Evolutionary conservation across 2,113 vertebrate species (phyloP).

Genomic region (Lophotis ruficrista): DNA sequence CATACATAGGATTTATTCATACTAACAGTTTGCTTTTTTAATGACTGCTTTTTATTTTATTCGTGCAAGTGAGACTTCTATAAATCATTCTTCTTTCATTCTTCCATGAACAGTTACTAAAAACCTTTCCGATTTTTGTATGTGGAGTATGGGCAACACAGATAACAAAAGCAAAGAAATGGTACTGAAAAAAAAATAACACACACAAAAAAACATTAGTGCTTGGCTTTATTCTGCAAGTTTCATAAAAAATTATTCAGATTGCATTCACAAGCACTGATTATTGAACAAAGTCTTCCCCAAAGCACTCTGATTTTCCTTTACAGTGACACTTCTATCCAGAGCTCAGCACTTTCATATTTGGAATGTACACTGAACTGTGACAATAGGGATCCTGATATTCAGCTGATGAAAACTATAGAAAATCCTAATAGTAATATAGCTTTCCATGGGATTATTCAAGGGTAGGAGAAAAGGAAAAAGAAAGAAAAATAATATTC

Average conservation of each 20-base stretch:
- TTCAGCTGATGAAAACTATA: conserved; percentile 12
- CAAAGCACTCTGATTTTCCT: conserved; percentile 46
- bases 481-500: neutral
- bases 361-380: neutral
- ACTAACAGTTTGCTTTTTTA: neutral
- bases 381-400: conserved; percentile 22
- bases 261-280: conserved; percentile 17
- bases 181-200: too few relatives aligned
- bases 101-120: neutral
- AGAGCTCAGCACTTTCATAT: neutral
- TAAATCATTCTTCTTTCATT: neutral
- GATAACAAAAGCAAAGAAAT: neutral
- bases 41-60: neutral
- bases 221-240: neutral
- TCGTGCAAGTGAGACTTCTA: neutral
- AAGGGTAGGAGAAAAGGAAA: neutral
- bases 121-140: neutral
- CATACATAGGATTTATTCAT: neutral
- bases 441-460: neutral
- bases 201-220: neutral
- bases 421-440: neutral
- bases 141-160: neutral
- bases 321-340: neutral
- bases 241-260: neutral
- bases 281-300: conserved; percentile 38